A percentile compares a stretch with the other conserved stretches of the same genome.
These are phyloP conservation scores for Pseudopodoces humilis DNA, from an alignment of 2,113 vertebrate genomes.

Conservation along the genomic window DNA sequence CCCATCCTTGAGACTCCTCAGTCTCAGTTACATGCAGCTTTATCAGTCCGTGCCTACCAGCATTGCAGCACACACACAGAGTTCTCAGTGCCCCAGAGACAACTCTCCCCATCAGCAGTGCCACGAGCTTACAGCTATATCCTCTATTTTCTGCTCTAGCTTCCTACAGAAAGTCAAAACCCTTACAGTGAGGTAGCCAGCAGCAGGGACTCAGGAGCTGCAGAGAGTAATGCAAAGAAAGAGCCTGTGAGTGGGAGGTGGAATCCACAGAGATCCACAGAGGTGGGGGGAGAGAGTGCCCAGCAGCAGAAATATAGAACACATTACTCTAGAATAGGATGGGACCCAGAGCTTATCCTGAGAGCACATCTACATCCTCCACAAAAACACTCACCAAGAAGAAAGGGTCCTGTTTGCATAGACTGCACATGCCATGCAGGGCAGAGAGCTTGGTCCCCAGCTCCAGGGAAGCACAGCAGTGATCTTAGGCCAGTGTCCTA, in stretches of 20 bases:
- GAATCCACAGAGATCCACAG: neutral
- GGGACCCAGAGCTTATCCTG: neutral
- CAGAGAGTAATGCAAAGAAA: neutral
- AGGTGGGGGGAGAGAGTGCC: accelerated
- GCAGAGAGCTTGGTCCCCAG: neutral
- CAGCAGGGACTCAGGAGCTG: neutral
- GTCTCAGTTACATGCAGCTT: neutral
- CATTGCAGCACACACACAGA: neutral
- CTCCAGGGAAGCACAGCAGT: neutral
- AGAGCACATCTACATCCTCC: neutral
- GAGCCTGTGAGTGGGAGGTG: neutral
- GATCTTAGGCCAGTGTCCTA: neutral
- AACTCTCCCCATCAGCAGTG: neutral
- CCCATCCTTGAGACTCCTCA: neutral
- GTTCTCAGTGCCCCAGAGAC: neutral
- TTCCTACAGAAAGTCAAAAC: neutral
- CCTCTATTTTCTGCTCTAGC: neutral
- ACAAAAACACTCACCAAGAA: neutral
- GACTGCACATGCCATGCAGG: accelerated
- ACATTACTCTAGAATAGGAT: neutral
- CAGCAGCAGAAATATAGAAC: neutral
- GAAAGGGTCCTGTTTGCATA: neutral
- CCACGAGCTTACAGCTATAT: neutral
- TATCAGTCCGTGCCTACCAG: neutral
- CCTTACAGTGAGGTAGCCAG: neutral